Evolutionary conservation across 2,888 invertebrate species (phyloP), one percentile per base, ranked within the genome.

Genomic region (Limenitis camilla): DNA sequence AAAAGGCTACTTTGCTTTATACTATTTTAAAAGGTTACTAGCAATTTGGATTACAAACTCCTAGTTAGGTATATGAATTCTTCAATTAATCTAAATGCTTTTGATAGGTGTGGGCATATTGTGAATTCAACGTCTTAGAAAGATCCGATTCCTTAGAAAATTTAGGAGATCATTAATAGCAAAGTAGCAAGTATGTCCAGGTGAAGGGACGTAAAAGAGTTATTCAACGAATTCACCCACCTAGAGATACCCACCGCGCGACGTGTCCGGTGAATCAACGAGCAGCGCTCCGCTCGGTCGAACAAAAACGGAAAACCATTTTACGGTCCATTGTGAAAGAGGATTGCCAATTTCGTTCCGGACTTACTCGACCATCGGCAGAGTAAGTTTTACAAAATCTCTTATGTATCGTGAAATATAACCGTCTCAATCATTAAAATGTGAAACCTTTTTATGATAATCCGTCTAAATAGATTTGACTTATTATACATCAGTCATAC

Each of bases 261-360:
- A 84, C 83, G 84, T 85, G 86, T 84, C 81, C 82, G 78, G 82
- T 78, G 82, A 83, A 78, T 81, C 83, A 85, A 84, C 81, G 81
- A 83, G 81, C 70, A 72, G 68, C 72, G 79, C 81, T 80, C 67
- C 82, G 84, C 79, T 81, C 76, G 82, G 78, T 76, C 81, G 80
- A 78, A 80, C 81, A 86, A 86, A 86, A 86, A 86, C 85, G 86
- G 85, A 78, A 86, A 84, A 84, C 85, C 85, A 87, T 86, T 87
- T 86, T 86, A 87, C 86, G 86, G 82, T 85, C 81, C 85, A 86
- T 87, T 86, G 86, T 87, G 84, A 79, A 83, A 80, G 82, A 80
- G 86, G 85, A 87, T 87, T 86, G 86, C 81, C 86, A 86, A 86
- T 87, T 86, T 84, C 80, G 82, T 78, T 78, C 76, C 71, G 74